phyloP scores from a whole-genome alignment of 2,113 vertebrate species.

The Uria aalge region DNA sequence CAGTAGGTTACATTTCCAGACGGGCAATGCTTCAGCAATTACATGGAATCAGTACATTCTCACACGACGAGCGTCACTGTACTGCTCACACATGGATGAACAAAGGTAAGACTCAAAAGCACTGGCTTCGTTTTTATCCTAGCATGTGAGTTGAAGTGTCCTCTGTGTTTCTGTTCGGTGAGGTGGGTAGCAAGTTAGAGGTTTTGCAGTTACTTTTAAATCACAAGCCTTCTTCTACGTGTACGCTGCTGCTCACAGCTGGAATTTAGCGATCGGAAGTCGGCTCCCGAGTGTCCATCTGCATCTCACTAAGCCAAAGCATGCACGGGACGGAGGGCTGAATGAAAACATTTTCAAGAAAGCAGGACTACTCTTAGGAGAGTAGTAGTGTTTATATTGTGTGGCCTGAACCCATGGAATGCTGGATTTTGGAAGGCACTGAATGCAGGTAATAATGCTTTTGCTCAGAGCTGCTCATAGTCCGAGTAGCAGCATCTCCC shows the following conservation, averaged over 20 bases:
- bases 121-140: not conserved
- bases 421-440: not conserved
- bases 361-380: not conserved
- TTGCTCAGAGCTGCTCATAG: not conserved
- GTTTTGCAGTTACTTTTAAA: not conserved
- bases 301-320: not conserved
- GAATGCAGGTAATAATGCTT: not conserved
- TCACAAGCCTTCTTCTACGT: not conserved
- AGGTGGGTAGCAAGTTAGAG: not conserved
- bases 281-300: not conserved
- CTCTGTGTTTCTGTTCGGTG: not conserved
- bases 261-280: not conserved
- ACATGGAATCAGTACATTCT: slow-evolving; percentile 85
- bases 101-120: slow-evolving; percentile 78
- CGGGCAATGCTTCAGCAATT: slow-evolving; percentile 88
- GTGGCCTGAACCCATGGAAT: not conserved
- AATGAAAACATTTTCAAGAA: not conserved
- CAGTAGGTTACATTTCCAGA: slow-evolving; percentile 83
- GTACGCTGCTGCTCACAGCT: not conserved
- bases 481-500: not conserved
- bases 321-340: not conserved
- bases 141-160: not conserved
- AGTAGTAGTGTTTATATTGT: not conserved
- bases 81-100: slow-evolving; percentile 75
- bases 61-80: slow-evolving; percentile 78